Conservation (phyloP, 2,888 invertebrate species). For the Spicauda simplicius region DNA sequence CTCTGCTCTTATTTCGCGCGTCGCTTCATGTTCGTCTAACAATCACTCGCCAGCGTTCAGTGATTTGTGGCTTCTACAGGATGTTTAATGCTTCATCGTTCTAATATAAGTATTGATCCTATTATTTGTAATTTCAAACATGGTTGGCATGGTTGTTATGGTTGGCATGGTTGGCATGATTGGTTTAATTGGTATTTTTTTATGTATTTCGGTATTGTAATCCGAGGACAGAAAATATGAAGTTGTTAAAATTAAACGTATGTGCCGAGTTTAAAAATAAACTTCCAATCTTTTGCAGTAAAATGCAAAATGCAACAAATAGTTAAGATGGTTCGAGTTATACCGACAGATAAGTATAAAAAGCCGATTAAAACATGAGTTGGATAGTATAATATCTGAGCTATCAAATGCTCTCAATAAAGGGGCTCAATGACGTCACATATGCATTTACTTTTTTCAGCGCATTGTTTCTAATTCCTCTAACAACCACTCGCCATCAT, state of each 20-base stretch:
- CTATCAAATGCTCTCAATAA: conserved; percentile 48
- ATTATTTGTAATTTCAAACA: not conserved
- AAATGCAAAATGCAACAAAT: too few relatives aligned
- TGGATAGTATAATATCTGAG: conserved; percentile 41
- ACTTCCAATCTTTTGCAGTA: too few relatives aligned
- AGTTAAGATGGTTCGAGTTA: too few relatives aligned
- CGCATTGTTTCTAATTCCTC: conserved; percentile 57
- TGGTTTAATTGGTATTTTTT: too few relatives aligned
- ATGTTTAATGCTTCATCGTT: conserved; percentile 9
- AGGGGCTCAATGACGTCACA: conserved; percentile 48
- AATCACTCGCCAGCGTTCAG: conserved; percentile 56
- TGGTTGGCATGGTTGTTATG: not conserved
- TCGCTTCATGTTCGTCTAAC: conserved; percentile 60
- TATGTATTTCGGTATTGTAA: too few relatives aligned
- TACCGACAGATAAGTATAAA: too few relatives aligned
- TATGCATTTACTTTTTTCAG: conserved; percentile 59
- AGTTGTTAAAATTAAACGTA: too few relatives aligned
- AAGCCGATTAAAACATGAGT: not conserved
- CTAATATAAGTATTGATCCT: not conserved
- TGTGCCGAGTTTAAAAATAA: too few relatives aligned
- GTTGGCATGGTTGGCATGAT: too few relatives aligned
- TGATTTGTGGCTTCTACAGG: conserved; percentile 54
- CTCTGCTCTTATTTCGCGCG: conserved; percentile 62
- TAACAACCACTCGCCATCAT: conserved; percentile 60
- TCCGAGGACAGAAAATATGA: too few relatives aligned